Base-by-base conservation (phyloP, 1,140 invertebrate genomes). In the Rhyzopertha dominica region DNA sequence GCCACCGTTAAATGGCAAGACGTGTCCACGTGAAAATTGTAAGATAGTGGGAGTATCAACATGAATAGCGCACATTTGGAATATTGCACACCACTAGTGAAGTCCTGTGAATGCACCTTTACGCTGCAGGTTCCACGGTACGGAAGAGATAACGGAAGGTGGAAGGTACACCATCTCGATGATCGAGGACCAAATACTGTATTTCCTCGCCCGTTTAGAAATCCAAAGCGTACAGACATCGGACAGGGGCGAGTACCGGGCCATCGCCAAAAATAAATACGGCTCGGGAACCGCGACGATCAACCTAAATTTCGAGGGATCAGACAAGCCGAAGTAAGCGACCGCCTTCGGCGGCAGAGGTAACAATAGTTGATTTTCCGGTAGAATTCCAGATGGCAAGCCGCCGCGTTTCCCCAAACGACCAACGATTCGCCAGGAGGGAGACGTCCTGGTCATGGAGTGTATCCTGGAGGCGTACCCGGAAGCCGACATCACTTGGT, bases 341-440 rank as follows among this genome's bases (percentile, higher is more conserved):
- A 8, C 24, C 24, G 24, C 24, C n/a, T 26, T 7, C 24, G 24
- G 7, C 7, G 24, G 7, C 7, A 8, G n/a, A 26, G 7, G 24
- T n/a, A n/a, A n/a, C 7, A 8, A 19, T 2, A 20, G 32, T 35
- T 51, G 24, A 47, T 47, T 26, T 58, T 56, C 51, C n/a, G n/a
- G 42, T 74, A 95, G 90, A 82, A 90, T 94, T 73, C 89, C 90
- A 19, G 89, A 92, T 59, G 92, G 91, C 51, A 95, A 95, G 74
- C 82, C 91, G 44, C 94, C 93, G 31, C 78, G 93, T 57, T 98
- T 98, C 70, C 93, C 94, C 29, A 95, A 95, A 77, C 96, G 96
- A 69, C 94, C 94, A 38, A 94, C 90, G 20, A 97, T 98, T 56
- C 82, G 89, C 56, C 94, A 97, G 76, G 87, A 93, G 49, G 93